Percentiles rank a stretch among this genome's conserved stretches.
These are phyloP conservation scores for Virgularia gustaviana DNA, from an alignment of 92 coral and sea anemone genomes.

Conservation along the genomic window DNA sequence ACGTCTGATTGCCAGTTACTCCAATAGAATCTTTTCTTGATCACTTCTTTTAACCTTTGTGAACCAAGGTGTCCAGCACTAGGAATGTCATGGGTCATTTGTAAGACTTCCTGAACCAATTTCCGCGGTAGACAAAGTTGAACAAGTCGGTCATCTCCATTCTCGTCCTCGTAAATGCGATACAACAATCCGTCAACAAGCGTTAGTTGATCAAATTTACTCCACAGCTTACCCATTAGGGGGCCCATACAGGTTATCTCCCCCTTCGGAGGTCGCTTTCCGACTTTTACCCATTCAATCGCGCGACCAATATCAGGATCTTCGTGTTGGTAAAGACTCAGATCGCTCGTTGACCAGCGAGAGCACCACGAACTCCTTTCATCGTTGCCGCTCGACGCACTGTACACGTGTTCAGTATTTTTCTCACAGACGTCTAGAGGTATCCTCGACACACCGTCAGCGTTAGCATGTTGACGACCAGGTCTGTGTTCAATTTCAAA, in stretches of 20 bases:
- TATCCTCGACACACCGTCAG: constrained; percentile 1
- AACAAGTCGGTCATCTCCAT: not conserved
- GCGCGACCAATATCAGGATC: constrained; percentile 35
- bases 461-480: not conserved
- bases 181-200: constrained; percentile 37
- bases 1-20: constrained; percentile 10
- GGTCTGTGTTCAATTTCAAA: not conserved
- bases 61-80: constrained; percentile 56
- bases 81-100: constrained; percentile 34
- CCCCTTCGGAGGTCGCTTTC: constrained; percentile 5
- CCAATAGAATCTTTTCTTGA: constrained; percentile 46
- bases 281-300: constrained; percentile 30
- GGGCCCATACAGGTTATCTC: constrained; percentile 35
- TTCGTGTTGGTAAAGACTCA: not conserved
- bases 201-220: constrained; percentile 33
- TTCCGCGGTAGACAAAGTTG: constrained; percentile 36
- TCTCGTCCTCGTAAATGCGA: constrained; percentile 46
- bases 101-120: constrained; percentile 29
- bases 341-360: constrained; percentile 6
- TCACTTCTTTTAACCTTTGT: constrained; percentile 15
- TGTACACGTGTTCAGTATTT: not conserved
- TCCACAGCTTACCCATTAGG: constrained; percentile 25
- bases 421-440: not conserved
- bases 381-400: not conserved
- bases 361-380: constrained; percentile 2